Evolutionary conservation across 2,113 vertebrate species (phyloP).

Genomic region (Menidia beryllina): DNA sequence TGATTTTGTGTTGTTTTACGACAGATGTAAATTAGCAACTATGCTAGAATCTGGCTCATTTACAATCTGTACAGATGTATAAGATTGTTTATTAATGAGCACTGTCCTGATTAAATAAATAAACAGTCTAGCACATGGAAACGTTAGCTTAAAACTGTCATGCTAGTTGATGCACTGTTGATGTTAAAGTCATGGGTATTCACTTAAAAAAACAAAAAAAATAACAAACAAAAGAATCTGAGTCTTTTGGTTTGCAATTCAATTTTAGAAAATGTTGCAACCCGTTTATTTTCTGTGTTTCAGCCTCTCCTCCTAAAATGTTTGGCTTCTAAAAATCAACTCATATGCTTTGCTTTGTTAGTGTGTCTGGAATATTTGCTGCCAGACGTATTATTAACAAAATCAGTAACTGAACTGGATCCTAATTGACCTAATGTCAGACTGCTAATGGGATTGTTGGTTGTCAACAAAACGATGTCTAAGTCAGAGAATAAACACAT

Average conservation of each 20-base stretch:
- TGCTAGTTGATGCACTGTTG: conserved; percentile 12
- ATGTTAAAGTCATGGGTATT: conserved; percentile 27
- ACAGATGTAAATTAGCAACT: too few relatives aligned
- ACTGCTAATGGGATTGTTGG: too few relatives aligned
- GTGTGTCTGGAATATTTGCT: not conserved
- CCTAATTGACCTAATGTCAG: too few relatives aligned
- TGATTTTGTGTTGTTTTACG: too few relatives aligned
- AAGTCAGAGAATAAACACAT: too few relatives aligned
- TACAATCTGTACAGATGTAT: conserved; percentile 46
- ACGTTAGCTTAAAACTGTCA: conserved; percentile 2
- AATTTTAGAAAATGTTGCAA: conserved; percentile 15
- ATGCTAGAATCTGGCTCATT: conserved; percentile 38
- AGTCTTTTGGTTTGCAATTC: not conserved
- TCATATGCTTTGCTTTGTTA: not conserved
- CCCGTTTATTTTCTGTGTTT: not conserved
- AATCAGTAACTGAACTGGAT: too few relatives aligned
- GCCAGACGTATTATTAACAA: too few relatives aligned
- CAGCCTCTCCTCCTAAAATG: too few relatives aligned
- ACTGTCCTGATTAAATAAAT: conserved; percentile 1
- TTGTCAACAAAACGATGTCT: too few relatives aligned
- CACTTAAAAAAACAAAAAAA: conserved; percentile 8
- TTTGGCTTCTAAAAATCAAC: not conserved
- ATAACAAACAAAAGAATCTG: too few relatives aligned
- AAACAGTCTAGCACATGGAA: conserved; percentile 24
- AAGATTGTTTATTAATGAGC: conserved; percentile 33